Percentiles rank a stretch among this genome's conserved stretches.
Evolutionary conservation across 1,140 invertebrate genomes (phyloP).

Genomic region (Palaemon carinicauda): DNA sequence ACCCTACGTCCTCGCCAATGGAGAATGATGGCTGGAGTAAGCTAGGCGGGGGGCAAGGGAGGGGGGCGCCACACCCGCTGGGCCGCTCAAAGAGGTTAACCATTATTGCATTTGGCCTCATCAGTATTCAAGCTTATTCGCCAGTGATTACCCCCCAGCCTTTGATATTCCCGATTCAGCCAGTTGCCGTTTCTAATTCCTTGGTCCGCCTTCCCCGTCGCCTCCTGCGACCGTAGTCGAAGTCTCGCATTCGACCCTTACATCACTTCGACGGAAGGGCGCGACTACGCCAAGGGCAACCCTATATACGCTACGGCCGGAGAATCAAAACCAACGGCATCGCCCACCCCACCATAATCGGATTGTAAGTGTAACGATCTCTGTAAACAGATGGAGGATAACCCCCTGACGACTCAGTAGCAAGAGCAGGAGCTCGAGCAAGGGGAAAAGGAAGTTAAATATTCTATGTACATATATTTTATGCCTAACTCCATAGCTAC

Average conservation of each 20-base stretch:
- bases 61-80: constrained; percentile 24
- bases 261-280: neutral
- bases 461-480: no score
- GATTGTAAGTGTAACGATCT: constrained; percentile 54
- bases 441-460: no score
- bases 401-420: neutral
- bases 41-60: neutral
- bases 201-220: neutral
- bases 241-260: neutral
- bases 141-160: constrained; percentile 26
- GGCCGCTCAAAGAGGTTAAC: constrained; percentile 45
- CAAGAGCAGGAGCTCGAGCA: neutral
- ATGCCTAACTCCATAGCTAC: no score
- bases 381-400: constrained; percentile 24
- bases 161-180: constrained; percentile 37
- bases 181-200: neutral
- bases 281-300: neutral
- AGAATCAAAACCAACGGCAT: no score
- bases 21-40: constrained; percentile 29
- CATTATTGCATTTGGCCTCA: constrained; percentile 45
- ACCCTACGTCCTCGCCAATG: constrained; percentile 10
- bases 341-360: constrained; percentile 33
- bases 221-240: neutral
- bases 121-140: constrained; percentile 46
- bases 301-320: neutral